Conservation (phyloP, 2,797 vertebrate species). For the Semotilus atromaculatus region DNA sequence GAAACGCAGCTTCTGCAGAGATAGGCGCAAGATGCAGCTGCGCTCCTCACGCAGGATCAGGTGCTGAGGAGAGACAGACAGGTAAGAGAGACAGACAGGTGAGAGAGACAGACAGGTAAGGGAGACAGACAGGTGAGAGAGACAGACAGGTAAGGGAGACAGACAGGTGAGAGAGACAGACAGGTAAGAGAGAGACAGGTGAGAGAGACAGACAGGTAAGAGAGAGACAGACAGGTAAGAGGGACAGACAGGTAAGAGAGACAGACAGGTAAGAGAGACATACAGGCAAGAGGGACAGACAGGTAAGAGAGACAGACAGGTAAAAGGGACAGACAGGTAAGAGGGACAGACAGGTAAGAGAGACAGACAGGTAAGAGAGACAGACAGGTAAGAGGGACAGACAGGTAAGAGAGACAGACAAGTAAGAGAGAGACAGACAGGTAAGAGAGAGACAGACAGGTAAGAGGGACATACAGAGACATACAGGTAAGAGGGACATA, state of each 20-base stretch:
- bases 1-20: conserved; percentile 96
- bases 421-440: too few species aligned
- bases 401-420: conserved; percentile 78
- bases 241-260: not conserved
- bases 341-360: not conserved
- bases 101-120: not conserved
- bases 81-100: not conserved
- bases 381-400: not conserved
- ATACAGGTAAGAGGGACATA: not conserved
- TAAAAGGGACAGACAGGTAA: conserved; percentile 78
- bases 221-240: not conserved
- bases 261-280: not conserved
- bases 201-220: conserved; percentile 51
- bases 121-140: not conserved
- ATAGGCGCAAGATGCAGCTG: conserved; percentile 94
- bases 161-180: not conserved
- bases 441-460: conserved; percentile 79
- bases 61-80: conserved; percentile 77
- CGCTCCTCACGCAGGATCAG: conserved; percentile 94
- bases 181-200: conserved; percentile 75
- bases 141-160: conserved; percentile 78
- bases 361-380: not conserved
- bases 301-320: not conserved
- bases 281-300: too few species aligned
- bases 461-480: conserved; percentile 61